These are phyloP conservation scores for Rambutsinella grinnellia DNA, from an alignment of 2,888 invertebrate species.

Conservation along the genomic window DNA sequence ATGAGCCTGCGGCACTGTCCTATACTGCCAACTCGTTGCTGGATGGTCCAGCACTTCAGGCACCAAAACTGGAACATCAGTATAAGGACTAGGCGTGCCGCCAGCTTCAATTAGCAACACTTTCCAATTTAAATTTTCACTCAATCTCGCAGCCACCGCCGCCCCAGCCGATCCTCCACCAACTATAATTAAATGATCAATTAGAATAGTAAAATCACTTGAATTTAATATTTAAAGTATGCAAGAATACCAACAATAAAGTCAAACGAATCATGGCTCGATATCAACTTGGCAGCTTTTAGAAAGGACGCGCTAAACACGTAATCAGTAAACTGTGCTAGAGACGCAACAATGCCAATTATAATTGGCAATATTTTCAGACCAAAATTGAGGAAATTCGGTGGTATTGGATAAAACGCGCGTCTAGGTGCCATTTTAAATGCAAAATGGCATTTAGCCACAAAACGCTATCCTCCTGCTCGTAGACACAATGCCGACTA, in stretches of 20 bases:
- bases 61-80: constrained; percentile 18
- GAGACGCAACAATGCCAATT: not conserved
- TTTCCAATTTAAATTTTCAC: not conserved
- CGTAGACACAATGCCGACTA: too few relatives aligned
- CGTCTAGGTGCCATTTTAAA: too few relatives aligned
- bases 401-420: constrained; percentile 14
- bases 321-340: constrained; percentile 5
- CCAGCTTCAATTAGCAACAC: constrained; percentile 47
- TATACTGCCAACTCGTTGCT: constrained; percentile 28
- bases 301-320: constrained; percentile 6
- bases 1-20: constrained; percentile 19
- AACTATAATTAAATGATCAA: not conserved
- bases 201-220: not conserved
- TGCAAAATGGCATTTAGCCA: too few relatives aligned
- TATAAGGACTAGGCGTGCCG: constrained; percentile 11
- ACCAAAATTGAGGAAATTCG: not conserved
- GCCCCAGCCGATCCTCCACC: constrained; percentile 17
- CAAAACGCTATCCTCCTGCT: too few relatives aligned
- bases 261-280: not conserved
- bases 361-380: not conserved
- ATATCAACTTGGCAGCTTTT: not conserved
- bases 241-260: constrained; percentile 17
- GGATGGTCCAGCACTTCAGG: constrained; percentile 7
- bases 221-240: too few relatives aligned
- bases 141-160: constrained; percentile 1